These are phyloP conservation scores for Macrotis lagotis DNA, from an alignment of 2,113 vertebrate genomes.

Conservation along the genomic window DNA sequence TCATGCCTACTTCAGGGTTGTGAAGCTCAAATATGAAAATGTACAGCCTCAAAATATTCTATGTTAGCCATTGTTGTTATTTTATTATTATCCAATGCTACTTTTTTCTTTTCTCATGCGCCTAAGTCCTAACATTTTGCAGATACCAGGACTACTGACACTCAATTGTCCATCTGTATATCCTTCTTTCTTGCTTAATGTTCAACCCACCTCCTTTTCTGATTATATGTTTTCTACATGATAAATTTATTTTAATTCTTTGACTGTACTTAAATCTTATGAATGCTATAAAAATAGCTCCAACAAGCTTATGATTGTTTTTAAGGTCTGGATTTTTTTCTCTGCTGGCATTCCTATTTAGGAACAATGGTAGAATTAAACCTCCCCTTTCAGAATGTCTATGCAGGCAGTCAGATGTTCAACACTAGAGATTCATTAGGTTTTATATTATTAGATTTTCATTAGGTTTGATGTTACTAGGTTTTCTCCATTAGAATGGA, in stretches of 20 bases:
- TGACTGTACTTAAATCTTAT: not conserved
- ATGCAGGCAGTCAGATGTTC: not conserved
- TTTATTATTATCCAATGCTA: not conserved
- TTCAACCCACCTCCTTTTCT: not conserved
- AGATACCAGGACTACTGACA: not conserved
- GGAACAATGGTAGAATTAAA: not conserved
- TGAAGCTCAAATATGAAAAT: not conserved
- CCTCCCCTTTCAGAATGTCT: not conserved
- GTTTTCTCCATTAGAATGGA: not conserved
- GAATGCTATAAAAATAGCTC: not conserved
- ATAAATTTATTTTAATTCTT: not conserved
- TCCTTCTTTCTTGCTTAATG: not conserved
- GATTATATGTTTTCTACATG: not conserved
- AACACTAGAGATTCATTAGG: not conserved
- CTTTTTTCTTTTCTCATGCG: not conserved
- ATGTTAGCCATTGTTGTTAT: not conserved
- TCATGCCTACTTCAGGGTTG: not conserved
- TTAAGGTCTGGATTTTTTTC: not conserved
- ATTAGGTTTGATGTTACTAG: not conserved
- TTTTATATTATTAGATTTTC: not conserved
- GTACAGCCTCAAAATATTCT: not conserved
- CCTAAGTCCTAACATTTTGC: not conserved
- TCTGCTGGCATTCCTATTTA: not conserved
- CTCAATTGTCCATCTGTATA: not conserved
- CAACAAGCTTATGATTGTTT: not conserved